Base-by-base conservation (phyloP, 2,888 invertebrate species). In the Aricia artaxerxes region DNA sequence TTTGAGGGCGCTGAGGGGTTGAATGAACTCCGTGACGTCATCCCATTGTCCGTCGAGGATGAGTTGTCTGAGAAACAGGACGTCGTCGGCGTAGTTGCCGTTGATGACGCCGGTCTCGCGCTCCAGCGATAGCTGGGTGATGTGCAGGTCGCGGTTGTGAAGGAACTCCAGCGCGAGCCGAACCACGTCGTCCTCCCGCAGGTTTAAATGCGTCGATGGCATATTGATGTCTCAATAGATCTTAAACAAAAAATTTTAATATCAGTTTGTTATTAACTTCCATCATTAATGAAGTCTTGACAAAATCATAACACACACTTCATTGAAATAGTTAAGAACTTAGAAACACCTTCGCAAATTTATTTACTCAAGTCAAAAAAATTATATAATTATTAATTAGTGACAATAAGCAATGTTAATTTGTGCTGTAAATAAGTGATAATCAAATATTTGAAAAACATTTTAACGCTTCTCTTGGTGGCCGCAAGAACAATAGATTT, bases 31-130 rank as follows among this genome's bases (percentile, higher is more conserved):
- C 81, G 99, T 94, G 1, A 98, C 99, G 90, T 99, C 99, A 91
- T 99, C 99, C 99, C 99, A 99, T 92, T 99, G 98, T 31, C 99
- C 99, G 90, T 99, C 99, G 79, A 99, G 96, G 84, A 99, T 98
- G 78, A 99, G 96, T 91, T 99, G 99, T 31, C 99, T 96, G 35
- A 99, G 95, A 91, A 99, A 99, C 76, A 99, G 95, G 64, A 98
- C 97, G 91, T 99, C 99, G 91, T 99, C 98, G 16, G 98, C 98
- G 90, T 96, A 99, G 88, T 97, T 96, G 80, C 98, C 98, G 91
- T 99, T 99, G 88, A 98, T 98, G 82, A 98, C 97, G 78, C 99
- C 99, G 0, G 99, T 98, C 93, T 99, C 99, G 78, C 99, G 96
- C 92, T 99, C 99, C 81, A 99, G 92, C 78, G 97, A 97, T 83